Evolutionary conservation across 2,113 vertebrate species (phyloP), one percentile per base, ranked within the genome.

Genomic region (Aptenodytes patagonicus): DNA sequence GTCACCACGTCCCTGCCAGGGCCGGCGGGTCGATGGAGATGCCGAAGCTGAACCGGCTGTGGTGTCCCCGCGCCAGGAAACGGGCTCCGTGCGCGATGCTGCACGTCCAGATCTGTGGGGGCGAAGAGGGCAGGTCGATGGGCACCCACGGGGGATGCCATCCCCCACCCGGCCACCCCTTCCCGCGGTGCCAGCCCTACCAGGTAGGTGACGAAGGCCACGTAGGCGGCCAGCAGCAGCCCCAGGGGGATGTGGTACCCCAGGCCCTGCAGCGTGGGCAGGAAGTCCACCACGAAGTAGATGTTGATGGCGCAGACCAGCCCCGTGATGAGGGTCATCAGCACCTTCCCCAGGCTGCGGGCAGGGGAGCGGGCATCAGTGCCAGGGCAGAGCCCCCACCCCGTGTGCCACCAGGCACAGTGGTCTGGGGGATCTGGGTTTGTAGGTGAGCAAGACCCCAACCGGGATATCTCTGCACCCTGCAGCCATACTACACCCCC

Each of bases 251-350:
- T 57, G 49, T 98, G 82, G 95, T 98, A 98, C 38, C 70, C 96
- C 4, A 97, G 78, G 49, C 97, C 72, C 1, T 26, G 80, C 36
- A 98, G 91, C 0, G 69, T 91, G n/a, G 96, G 95, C 80, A 98
- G 54, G 55, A 97, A 98, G n/a, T 91, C 97, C 92, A 97, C 90
- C 83, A 98, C 97, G 0, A 98, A 98, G 94, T 98, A 98, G 65
- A 98, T 4, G 36, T 98, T 98, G 92, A 98, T 96, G 62, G 96
- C 78, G 0, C 98, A 98, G 81, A 98, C 22, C 65, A 98, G 76
- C 2, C 88, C 94, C 2, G 98, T 96, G 91, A 98, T 98, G 71
- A 97, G 77, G 11, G 85, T 95, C 28, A 98, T 98, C 81, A 98
- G 36, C 44, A 61, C 36, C 87, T 98, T 98, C 87, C 97, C 96